Base-by-base conservation (phyloP, 2,113 vertebrate genomes). In the Ploceus nigricollis region DNA sequence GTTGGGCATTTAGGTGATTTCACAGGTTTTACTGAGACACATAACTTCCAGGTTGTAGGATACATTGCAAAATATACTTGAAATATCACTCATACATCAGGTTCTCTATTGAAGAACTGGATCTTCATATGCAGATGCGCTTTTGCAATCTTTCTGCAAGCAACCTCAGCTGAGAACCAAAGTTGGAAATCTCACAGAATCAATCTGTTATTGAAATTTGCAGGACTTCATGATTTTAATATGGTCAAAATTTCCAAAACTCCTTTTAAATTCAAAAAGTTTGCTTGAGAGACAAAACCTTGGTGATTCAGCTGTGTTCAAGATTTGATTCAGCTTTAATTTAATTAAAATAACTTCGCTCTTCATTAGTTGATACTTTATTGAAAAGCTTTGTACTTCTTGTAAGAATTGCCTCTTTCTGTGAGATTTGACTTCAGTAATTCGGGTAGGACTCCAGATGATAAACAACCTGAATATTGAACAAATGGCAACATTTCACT, bases 401-500 rank as follows among this genome's bases (percentile, higher is more conserved):
- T 82, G 60, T 56, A 78, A 86, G 60, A 78, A 71, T 8, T 81
- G 15, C 35, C 23, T 61, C 47, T 86, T 85, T 71, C 35, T 66
- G 15, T 68, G 56, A 78, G 15, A 63, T 88, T 94, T 93, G 54
- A 39, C 50, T 91, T 75, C 37, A 80, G 47, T 69, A 76, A 90
- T 37, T 88, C 3, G 10, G 21, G 23, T 50, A 82, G 33, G 54
- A 65, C 30, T 77, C 15, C 35, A 94, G 79, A 90, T 68, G 82
- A 96, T 93, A 93, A 95, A 96, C 90, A 93, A 89, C 48, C 48
- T 71, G 44, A 82, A 80, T 75, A 94, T 82, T 86, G 92, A 94
- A 97, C 76, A 94, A 94, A 77, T 83, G 40, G 93, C 60, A 96
- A 93, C 88, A 81, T 89, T 94, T 94, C 92, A 89, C 80, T 92